phyloP scores from a whole-genome alignment of 2,113 vertebrate species.

The Apteryx mantelli region DNA sequence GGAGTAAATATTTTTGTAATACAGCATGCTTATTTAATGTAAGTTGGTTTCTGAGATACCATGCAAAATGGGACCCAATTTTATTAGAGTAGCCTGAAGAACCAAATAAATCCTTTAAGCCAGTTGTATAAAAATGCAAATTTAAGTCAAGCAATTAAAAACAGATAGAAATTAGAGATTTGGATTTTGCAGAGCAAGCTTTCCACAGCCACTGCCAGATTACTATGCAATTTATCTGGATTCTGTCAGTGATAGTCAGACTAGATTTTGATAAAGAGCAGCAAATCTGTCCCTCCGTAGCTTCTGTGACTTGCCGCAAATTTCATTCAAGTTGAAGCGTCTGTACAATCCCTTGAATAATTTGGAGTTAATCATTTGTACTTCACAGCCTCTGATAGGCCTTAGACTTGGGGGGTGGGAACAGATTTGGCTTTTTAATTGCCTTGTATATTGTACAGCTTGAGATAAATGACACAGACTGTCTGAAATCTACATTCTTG shows the following conservation, averaged over 20 bases:
- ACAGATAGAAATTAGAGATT: conserved; percentile 78
- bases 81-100: conserved; percentile 70
- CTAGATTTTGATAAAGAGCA: conserved; percentile 85
- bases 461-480: conserved; percentile 87
- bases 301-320: conserved; percentile 71
- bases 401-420: conserved; percentile 83
- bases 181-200: conserved; percentile 74
- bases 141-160: conserved; percentile 81
- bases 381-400: conserved; percentile 80
- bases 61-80: conserved; percentile 17
- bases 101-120: conserved; percentile 73
- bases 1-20: conserved; percentile 58
- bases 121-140: conserved; percentile 85
- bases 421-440: conserved; percentile 87
- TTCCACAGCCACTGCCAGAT: conserved; percentile 68
- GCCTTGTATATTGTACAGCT: conserved; percentile 82
- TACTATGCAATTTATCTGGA: conserved; percentile 77
- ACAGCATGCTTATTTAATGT: conserved; percentile 30
- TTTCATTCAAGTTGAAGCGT: conserved; percentile 80
- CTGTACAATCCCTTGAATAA: conserved; percentile 86
- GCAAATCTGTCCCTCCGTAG: conserved; percentile 75
- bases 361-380: conserved; percentile 93
- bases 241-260: conserved; percentile 77
- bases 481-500: conserved; percentile 86
- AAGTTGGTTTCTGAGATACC: conserved; percentile 20